Base-by-base conservation (phyloP, 2,113 vertebrate genomes). In the Tamias sibiricus region DNA sequence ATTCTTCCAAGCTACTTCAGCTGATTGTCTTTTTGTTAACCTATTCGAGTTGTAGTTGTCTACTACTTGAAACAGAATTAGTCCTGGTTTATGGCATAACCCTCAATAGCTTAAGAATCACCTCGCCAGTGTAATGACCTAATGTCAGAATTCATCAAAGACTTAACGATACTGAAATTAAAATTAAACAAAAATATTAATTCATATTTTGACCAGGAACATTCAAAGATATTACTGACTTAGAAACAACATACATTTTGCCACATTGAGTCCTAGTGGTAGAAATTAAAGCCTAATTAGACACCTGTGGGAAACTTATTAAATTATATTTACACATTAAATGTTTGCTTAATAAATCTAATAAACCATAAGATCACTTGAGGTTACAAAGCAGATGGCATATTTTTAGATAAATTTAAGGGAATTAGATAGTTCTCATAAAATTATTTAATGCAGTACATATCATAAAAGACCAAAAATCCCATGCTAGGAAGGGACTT, bases 311-410 rank as follows among this genome's bases (percentile, higher is more conserved):
- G 95, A 97, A 96, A 68, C 57, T 75, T 94, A 93, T 95, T 97
- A 96, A 93, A 93, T 96, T 95, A 96, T 87, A 95, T 97, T 93
- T 97, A 93, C 87, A 95, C 76, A 94, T 98, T 97, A 97, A 96
- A 97, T 90, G 81, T 96, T 92, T 95, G 84, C 72, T 95, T 97
- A 96, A 94, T 95, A 97, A 97, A 96, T 97, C 72, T 95, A 96
- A 96, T 95, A 97, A 98, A 90, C 68, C 81, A 94, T 85, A 97
- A 96, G 96, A 95, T 96, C 84, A 97, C 93, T 97, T 97, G 95
- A 98, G 80, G 94, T 97, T 95, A 89, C 57, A 85, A 95, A 97
- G 49, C 96, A 98, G 90, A 97, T 95, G 95, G 95, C 14, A n/a
- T 95, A 59, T 94, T 92, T 92, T 96, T 88, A 96, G 72, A 94